Base-by-base conservation (phyloP, 2,797 vertebrate species). In the Numenius phaeopus region DNA sequence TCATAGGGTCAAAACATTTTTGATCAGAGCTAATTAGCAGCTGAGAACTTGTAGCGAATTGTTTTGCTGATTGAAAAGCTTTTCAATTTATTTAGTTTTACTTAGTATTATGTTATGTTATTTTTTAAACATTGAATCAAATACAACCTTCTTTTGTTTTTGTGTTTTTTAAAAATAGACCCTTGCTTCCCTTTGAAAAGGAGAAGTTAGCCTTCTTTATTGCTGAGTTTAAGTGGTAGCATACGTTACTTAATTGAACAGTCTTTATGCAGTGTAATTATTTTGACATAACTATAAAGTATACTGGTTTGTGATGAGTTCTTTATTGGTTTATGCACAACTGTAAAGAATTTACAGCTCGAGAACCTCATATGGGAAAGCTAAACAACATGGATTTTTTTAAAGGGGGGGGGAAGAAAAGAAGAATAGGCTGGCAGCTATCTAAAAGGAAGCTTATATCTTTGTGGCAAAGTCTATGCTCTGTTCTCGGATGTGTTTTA, bases 111-210 rank as follows among this genome's bases (percentile, higher is more conserved):
- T 57, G 4, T 27, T 52, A 14, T 3, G 27, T 47, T 47, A 47
- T 24, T n/a, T 47, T 67, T 37, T 29, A 62, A 47, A 52, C 4
- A 17, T 30, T 47, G 9, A 82, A 14, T 71, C 14, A 61, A 40
- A 49, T 32, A 9, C 1, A 8, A 9, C 0, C 5, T 34, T 0
- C 34, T 23, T 52, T 20, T 67, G 5, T 11, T 4, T 57, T 3
- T 10, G 24, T 39, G 2, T 3, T 61, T 72, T 54, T 54, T 2
- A 2, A 40, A 54, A 70, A 13, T 18, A 77, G 17, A 80, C 5
- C 2, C 80, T 5, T 81, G 13, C 3, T 10, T 76, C 9, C 9
- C 3, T 77, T 62, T 49, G 8, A 22, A 86, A 87, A 71, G 18
- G 44, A 82, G 9, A 46, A 46, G 4, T 29, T 40, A 57, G 2